Percentiles rank a stretch among this genome's conserved stretches.
These are phyloP conservation scores for Stenodema calcarata DNA, from an alignment of 2,888 invertebrate species.

Conservation along the genomic window DNA sequence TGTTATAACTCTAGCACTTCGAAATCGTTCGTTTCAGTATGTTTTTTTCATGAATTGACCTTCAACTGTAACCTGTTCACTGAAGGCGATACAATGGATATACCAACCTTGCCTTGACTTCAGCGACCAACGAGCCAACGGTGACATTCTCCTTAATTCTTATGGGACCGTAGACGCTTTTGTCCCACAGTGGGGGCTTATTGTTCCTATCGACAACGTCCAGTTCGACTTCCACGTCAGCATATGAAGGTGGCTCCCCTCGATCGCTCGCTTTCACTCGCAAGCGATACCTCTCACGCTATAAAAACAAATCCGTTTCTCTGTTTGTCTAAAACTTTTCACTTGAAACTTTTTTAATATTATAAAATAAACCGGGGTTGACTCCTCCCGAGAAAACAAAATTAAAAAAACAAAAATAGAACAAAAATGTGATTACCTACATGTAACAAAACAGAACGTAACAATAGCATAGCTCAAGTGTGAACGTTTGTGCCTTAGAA, in stretches of 20 bases:
- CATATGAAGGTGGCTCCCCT: conserved; percentile 89
- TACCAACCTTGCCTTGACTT: conserved; percentile 89
- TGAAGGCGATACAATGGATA: conserved; percentile 48
- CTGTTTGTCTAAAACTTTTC: conserved; percentile 18
- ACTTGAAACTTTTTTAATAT: not conserved
- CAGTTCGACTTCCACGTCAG: conserved; percentile 96
- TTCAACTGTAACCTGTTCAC: not conserved
- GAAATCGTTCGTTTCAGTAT: not conserved
- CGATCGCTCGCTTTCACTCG: conserved; percentile 96
- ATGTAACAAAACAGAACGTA: not conserved
- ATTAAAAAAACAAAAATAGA: conserved; percentile 53
- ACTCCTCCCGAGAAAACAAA: conserved; percentile 53
- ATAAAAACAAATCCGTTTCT: conserved; percentile 59
- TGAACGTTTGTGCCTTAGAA: not conserved
- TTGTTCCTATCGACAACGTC: conserved; percentile 98
- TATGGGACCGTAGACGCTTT: conserved; percentile 94
- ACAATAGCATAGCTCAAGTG: conserved; percentile 45
- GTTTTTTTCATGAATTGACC: not conserved
- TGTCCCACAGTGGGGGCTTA: conserved; percentile 97
- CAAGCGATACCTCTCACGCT: conserved; percentile 96
- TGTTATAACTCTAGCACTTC: not conserved
- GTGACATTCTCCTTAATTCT: conserved; percentile 98
- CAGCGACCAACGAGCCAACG: conserved; percentile 97
- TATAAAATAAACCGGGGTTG: not conserved
- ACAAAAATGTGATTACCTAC: conserved; percentile 34